Evolutionary conservation across 2,888 invertebrate genomes (phyloP), one percentile per base, ranked within the genome.

Genomic region (Chrysolina americana): DNA sequence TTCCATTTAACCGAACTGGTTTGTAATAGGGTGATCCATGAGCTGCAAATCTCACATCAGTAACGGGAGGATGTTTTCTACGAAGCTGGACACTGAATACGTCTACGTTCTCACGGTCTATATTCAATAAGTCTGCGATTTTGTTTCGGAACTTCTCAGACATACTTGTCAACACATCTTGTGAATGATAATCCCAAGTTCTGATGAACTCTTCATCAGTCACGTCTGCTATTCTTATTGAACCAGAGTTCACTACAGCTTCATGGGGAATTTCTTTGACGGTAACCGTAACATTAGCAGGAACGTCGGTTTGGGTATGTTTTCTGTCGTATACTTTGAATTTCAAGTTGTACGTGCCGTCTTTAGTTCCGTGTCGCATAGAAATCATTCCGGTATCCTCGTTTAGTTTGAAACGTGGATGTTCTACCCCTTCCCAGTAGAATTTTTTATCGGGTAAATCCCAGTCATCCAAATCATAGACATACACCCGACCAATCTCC

Each of bases 391-490:
- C 98, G 0, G 96, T 95, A 85, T 96, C 95, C 87, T 95, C 94
- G 86, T 98, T 95, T 41, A 98, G 89, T 76, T 94, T 95, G 87
- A 98, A 98, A 36, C 83, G 78, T 0, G 95, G 94, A 90, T 97
- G 96, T 86, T 96, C 95, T 70, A 93, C 90, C 63, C 92, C 92
- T 85, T 96, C 96, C 96, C 97, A 98, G 86, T 96, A 96, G 90
- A 98, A 99, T 84, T 96, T 97, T 88, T 99, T 99, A 87, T 99
- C 98, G 0, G 96, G 96, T 78, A 98, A 89, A 89, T 99, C 99
- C 99, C 99, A 99, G 87, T 99, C 99, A 88, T 99, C 99, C 79
- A 96, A 90, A 89, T 99, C 99, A 86, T 97, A 96, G 0, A 99
- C 98, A 88, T 98, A 98, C 9, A 99, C 99, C 95, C 96, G 36